phyloP scores from a whole-genome alignment of 2,888 invertebrate species.

The Conops quadrifasciatus region DNA sequence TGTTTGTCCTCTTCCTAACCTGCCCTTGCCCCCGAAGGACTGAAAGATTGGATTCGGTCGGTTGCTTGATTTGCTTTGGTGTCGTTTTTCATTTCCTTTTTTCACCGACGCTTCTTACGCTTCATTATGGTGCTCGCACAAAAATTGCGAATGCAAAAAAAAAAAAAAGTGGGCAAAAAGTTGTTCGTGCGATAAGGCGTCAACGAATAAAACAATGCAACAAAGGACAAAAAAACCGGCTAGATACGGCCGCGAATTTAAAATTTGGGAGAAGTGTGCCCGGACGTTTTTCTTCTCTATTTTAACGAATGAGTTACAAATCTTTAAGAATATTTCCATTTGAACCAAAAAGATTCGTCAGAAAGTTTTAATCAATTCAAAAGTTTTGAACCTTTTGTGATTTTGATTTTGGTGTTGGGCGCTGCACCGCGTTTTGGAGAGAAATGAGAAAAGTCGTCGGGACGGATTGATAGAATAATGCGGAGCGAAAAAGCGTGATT shows the following conservation, averaged over 20 bases:
- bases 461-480: no score
- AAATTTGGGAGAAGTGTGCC: no score
- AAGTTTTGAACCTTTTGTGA: no score
- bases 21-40: neutral
- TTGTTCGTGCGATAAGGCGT: no score
- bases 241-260: neutral
- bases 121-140: neutral
- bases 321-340: neutral
- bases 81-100: neutral
- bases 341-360: neutral
- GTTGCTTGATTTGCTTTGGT: neutral
- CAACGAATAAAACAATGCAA: neutral
- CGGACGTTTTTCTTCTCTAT: no score
- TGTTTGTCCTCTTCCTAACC: neutral
- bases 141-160: neutral
- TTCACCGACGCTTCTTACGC: neutral
- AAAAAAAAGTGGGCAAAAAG: neutral
- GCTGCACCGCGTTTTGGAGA: no score
- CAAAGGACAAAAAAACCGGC: neutral
- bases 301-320: neutral
- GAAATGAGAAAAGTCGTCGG: no score
- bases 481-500: no score
- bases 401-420: no score
- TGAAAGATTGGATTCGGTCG: neutral
- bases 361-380: slow-evolving; percentile 4